These are phyloP conservation scores for Diloba caeruleocephala DNA, from an alignment of 2,888 invertebrate species.

Conservation along the genomic window DNA sequence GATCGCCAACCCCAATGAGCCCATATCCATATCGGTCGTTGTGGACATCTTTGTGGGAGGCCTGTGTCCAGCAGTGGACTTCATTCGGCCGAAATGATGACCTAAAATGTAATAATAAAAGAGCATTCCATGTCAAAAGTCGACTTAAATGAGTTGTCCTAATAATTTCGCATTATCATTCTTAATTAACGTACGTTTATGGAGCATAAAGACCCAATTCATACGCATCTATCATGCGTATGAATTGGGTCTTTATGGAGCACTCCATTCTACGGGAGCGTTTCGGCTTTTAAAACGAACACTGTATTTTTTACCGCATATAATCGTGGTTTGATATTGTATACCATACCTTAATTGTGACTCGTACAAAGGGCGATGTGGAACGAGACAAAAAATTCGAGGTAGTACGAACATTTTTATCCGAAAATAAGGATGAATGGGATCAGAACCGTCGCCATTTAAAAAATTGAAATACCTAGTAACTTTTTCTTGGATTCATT, in stretches of 20 bases:
- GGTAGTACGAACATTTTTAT: not conserved
- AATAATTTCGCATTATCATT: constrained; percentile 44
- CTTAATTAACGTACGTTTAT: constrained; percentile 49
- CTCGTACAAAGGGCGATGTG: constrained; percentile 13
- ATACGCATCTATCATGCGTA: constrained; percentile 33
- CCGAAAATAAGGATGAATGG: not conserved
- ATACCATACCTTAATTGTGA: constrained; percentile 20
- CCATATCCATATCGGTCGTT: too few species aligned
- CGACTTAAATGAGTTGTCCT: constrained; percentile 25
- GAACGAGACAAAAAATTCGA: constrained; percentile 22
- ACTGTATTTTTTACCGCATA: constrained; percentile 26
- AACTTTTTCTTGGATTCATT: too few species aligned
- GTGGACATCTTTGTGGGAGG: too few species aligned
- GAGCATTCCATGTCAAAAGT: constrained; percentile 26
- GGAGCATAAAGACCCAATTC: constrained; percentile 42
- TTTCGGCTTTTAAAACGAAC: constrained; percentile 42
- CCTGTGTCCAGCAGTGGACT: too few species aligned
- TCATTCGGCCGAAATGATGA: too few species aligned
- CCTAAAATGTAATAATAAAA: constrained; percentile 7
- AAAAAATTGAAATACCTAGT: too few species aligned
- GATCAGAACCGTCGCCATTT: too few species aligned
- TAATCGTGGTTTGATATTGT: constrained; percentile 37
- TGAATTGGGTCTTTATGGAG: constrained; percentile 30
- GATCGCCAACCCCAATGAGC: too few species aligned
- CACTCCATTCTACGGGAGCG: constrained; percentile 36